Base-by-base conservation (phyloP, 35 echinoderm and acorn worm genomes). In the Patiria miniata region DNA sequence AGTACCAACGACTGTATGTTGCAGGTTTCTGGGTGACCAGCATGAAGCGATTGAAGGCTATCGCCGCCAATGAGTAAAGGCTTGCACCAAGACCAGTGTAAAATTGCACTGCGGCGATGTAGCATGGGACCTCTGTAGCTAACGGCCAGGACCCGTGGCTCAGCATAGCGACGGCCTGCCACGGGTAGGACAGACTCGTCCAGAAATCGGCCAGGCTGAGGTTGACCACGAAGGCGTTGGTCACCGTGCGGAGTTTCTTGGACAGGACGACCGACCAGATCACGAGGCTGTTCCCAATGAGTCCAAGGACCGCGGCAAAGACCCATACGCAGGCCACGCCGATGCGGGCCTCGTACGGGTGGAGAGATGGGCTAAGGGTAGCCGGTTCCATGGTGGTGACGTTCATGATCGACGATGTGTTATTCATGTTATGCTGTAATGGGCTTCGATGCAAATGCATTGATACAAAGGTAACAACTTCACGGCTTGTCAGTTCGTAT, bases 191-290 rank as follows among this genome's bases (percentile, higher is more conserved):
- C 33, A 95, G 39, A 28, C 47, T 87, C 0, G 93, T 95, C 26
- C 87, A 81, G 51, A 97, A 81, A 73, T 97, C 94, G 9, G 94
- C 91, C 34, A 93, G 82, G 1, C 91, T 91, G 17, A 97, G 91
- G 76, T 97, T 97, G 87, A 97, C 95, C 15, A 97, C 91, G 79
- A 97, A 97, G 17, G 92, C 79, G 59, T 98, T 98, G 0, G 96
- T 94, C 6, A 83, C 92, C 22, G 87, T 94, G 5, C 89, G 92
- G 17, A 98, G 79, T 58, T 90, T 87, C 77, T 79, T 83, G 17
- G 92, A 94, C 19, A 92, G 32, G 16, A 94, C 37, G 12, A 98
- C 96, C 0, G 96, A 88, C 4, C 82, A 21, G 15, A 98, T 89
- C 2, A 98, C 96, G 8, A 98, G 79, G 21, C 36, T 85, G 83